Conservation (phyloP, 2,888 invertebrate species). For the Chrysolina americana region DNA sequence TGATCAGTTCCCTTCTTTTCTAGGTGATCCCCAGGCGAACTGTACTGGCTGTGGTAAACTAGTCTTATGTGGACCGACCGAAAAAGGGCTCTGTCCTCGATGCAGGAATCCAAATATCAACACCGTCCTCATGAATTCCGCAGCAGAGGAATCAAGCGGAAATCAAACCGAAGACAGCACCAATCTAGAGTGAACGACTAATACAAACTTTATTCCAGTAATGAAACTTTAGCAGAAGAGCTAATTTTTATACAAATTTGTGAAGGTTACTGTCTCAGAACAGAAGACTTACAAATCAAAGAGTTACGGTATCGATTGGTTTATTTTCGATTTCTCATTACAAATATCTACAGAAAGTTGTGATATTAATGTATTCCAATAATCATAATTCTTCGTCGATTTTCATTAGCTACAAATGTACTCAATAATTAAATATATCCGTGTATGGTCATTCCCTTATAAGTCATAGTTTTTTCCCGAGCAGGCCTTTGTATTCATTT, state of each 20-base stretch:
- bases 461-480: not conserved
- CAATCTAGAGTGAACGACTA: slow-evolving; percentile 46
- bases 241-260: not conserved
- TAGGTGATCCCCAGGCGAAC: slow-evolving; percentile 76
- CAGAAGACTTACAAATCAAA: not conserved
- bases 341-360: slow-evolving; percentile 30
- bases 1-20: not conserved
- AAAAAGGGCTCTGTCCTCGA: slow-evolving; percentile 57
- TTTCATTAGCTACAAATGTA: not conserved
- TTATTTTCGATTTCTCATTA: not conserved
- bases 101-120: slow-evolving; percentile 52
- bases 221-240: not conserved
- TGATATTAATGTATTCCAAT: slow-evolving; percentile 16
- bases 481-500: slow-evolving; percentile 1
- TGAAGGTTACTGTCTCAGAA: not conserved
- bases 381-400: not conserved
- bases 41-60: slow-evolving; percentile 75
- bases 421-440: slow-evolving; percentile 12
- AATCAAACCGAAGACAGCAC: slow-evolving; percentile 64
- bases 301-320: not conserved
- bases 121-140: slow-evolving; percentile 56
- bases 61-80: slow-evolving; percentile 63
- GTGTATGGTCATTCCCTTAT: slow-evolving; percentile 15
- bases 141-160: slow-evolving; percentile 61
- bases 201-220: not conserved